Evolutionary conservation across 1,140 invertebrate genomes (phyloP).

Genomic region (Drosophila kepulauana): DNA sequence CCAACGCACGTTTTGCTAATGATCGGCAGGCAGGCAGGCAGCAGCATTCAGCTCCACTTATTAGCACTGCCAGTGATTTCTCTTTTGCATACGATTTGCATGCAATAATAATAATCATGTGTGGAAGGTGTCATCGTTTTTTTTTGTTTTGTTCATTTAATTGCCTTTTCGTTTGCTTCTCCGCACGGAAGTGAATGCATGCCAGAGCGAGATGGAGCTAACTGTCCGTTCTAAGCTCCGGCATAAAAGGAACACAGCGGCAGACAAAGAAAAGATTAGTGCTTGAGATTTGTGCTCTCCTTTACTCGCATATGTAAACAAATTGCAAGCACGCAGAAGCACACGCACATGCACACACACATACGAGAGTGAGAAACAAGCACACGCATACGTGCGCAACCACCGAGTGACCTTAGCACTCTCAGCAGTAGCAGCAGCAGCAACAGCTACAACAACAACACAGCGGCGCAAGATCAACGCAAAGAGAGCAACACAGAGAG

Average conservation of each 20-base stretch:
- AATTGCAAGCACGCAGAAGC: slow-evolving; percentile 49
- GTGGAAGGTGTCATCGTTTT: slow-evolving; percentile 33
- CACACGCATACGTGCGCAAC: slow-evolving; percentile 36
- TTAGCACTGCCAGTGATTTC: slow-evolving; percentile 38
- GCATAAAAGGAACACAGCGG: slow-evolving; percentile 10
- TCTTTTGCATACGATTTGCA: slow-evolving; percentile 38
- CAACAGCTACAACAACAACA: slow-evolving; percentile 5
- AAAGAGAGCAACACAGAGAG: slow-evolving; percentile 15
- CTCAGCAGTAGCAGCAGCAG: slow-evolving; percentile 23
- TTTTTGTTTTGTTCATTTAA: slow-evolving; percentile 4
- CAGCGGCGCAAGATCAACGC: slow-evolving; percentile 15
- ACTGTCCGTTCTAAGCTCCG: slow-evolving; percentile 6
- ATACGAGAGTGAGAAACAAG: slow-evolving; percentile 1
- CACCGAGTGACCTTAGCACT: slow-evolving; percentile 72
- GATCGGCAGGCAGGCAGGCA: slow-evolving; percentile 4
- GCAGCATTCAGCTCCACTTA: slow-evolving; percentile 34
- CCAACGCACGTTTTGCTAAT: slow-evolving; percentile 39
- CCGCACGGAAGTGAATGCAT: background rate
- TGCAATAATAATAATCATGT: background rate
- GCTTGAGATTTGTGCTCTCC: slow-evolving; percentile 12
- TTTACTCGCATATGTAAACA: slow-evolving; percentile 58
- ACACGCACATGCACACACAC: slow-evolving; percentile 5
- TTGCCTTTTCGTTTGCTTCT: background rate
- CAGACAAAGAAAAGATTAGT: slow-evolving; percentile 25
- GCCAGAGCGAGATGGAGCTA: background rate